A percentile compares a stretch with the other conserved stretches of the same genome.
These are phyloP conservation scores for Connochaetes taurinus DNA, from an alignment of 2,113 vertebrate genomes.

Conservation along the genomic window DNA sequence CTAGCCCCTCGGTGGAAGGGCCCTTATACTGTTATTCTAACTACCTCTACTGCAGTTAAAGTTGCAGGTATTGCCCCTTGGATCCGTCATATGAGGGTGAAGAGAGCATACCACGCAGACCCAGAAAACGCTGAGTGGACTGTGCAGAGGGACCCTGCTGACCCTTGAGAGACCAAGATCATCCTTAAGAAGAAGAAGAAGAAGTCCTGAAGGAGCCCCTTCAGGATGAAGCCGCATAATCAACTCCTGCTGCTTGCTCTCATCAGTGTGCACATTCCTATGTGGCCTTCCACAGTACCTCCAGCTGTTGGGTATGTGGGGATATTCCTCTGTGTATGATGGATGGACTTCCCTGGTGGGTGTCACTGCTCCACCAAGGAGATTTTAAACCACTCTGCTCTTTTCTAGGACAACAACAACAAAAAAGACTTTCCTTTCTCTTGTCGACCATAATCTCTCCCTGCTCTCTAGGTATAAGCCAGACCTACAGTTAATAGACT, in stretches of 20 bases:
- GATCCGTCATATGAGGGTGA: not conserved
- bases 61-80: not conserved
- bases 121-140: not conserved
- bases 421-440: not conserved
- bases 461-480: not conserved
- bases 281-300: not conserved
- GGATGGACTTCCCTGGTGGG: not conserved
- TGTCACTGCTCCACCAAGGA: not conserved
- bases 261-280: not conserved
- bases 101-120: not conserved
- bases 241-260: not conserved
- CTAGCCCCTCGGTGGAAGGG: not conserved
- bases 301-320: not conserved
- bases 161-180: not conserved
- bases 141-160: accelerated
- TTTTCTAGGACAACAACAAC: not conserved
- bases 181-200: not conserved
- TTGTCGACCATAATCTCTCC: not conserved
- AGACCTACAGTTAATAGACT: not conserved
- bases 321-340: not conserved
- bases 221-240: not conserved
- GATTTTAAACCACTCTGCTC: not conserved
- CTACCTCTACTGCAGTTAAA: not conserved
- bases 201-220: not conserved
- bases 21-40: not conserved